Percentiles rank a stretch among this genome's conserved stretches.
These are phyloP conservation scores for Salminus brasiliensis DNA, from an alignment of 2,113 vertebrate species.

Conservation along the genomic window DNA sequence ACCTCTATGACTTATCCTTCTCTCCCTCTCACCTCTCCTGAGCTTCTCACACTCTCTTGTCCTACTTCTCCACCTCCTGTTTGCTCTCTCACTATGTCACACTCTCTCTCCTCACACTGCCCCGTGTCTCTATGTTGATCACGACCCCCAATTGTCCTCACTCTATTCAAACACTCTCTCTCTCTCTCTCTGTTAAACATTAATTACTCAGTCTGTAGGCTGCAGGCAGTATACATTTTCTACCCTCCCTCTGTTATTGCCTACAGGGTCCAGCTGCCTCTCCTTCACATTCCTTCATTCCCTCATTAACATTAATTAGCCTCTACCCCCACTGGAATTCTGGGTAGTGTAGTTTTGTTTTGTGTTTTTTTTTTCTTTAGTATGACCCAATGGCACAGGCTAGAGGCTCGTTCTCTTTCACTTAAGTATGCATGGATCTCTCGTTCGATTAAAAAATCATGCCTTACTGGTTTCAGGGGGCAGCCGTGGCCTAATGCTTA, in stretches of 20 bases:
- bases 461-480: too few species aligned
- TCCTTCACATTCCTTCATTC: background rate
- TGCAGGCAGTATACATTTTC: slow-evolving; percentile 41
- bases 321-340: slow-evolving; percentile 18
- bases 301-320: slow-evolving; percentile 28
- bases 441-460: too few species aligned
- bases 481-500: too few species aligned
- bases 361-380: background rate
- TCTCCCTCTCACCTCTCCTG: slow-evolving; percentile 9
- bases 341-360: slow-evolving; percentile 37
- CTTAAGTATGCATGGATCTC: too few species aligned
- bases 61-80: slow-evolving; percentile 62
- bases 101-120: slow-evolving; percentile 23
- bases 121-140: background rate
- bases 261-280: slow-evolving; percentile 19
- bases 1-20: background rate
- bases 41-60: slow-evolving; percentile 58
- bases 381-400: slow-evolving; percentile 10
- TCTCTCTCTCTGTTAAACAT: slow-evolving; percentile 58
- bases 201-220: slow-evolving; percentile 54
- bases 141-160: slow-evolving; percentile 19
- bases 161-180: slow-evolving; percentile 14
- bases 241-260: background rate
- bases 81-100: slow-evolving; percentile 56
- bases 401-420: background rate